Percentiles rank a stretch among this genome's conserved stretches.
phyloP scores from a whole-genome alignment of 92 coral and sea anemone genomes.

The Isaurus tuberculatus region DNA sequence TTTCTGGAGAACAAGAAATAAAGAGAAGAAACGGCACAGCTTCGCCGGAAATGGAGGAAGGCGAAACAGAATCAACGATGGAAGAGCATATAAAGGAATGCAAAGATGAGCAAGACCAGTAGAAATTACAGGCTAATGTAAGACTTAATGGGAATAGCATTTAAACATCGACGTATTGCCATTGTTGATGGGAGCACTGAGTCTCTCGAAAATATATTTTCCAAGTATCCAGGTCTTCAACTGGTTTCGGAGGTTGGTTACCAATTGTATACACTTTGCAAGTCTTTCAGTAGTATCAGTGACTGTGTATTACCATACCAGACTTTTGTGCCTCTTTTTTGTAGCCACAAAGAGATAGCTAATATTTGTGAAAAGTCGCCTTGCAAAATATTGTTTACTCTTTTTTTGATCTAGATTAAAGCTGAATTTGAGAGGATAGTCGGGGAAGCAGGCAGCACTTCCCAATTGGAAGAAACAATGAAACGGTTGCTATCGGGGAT shows the following conservation, averaged over 20 bases:
- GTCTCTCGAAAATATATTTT: slow-evolving; percentile 32
- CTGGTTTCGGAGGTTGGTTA: slow-evolving; percentile 48
- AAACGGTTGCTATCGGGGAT: background rate
- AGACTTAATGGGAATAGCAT: slow-evolving; percentile 59
- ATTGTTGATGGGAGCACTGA: slow-evolving; percentile 31
- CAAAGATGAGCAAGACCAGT: slow-evolving; percentile 58
- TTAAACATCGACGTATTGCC: slow-evolving; percentile 43
- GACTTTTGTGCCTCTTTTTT: slow-evolving; percentile 5
- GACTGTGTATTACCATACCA: background rate
- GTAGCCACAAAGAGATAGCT: background rate
- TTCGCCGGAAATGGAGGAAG: slow-evolving; percentile 40
- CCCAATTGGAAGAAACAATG: slow-evolving; percentile 6
- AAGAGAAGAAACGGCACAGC: slow-evolving; percentile 36
- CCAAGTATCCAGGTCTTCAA: slow-evolving; percentile 59
- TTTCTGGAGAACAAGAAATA: slow-evolving; percentile 15
- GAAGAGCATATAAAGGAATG: slow-evolving; percentile 57
- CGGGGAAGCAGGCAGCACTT: background rate
- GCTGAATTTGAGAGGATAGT: slow-evolving; percentile 1
- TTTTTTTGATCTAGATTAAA: background rate
- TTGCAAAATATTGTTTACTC: slow-evolving; percentile 2
- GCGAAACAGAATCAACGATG: slow-evolving; percentile 65
- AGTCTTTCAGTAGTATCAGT: slow-evolving; percentile 14
- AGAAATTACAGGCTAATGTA: slow-evolving; percentile 50
- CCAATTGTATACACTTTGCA: background rate
- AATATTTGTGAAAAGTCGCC: background rate